Conservation (phyloP, 2,888 invertebrate species). For the Campaea margaritaria region DNA sequence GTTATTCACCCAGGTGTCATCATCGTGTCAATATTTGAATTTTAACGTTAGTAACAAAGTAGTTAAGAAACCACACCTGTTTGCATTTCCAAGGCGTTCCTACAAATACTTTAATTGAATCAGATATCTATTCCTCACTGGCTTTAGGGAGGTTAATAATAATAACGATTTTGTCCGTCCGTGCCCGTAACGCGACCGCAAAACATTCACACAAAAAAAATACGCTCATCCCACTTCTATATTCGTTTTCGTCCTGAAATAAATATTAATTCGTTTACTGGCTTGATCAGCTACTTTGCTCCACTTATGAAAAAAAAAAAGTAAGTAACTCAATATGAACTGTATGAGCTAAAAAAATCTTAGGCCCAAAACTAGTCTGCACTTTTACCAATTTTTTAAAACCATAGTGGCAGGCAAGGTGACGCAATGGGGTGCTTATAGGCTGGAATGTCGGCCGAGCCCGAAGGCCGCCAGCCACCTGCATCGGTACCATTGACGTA, state of each 20-base stretch:
- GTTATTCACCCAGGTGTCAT: conserved; percentile 16
- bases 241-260: too few species aligned
- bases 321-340: not conserved
- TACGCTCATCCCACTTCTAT: too few species aligned
- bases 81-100: too few species aligned
- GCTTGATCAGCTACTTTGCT: too few species aligned
- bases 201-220: too few species aligned
- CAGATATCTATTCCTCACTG: too few species aligned
- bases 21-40: conserved; percentile 3
- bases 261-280: too few species aligned
- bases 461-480: conserved; percentile 41
- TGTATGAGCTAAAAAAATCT: not conserved
- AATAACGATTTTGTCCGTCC: too few species aligned
- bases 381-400: conserved; percentile 12
- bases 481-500: conserved; percentile 20
- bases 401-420: conserved; percentile 5
- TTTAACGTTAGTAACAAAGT: not conserved
- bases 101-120: too few species aligned
- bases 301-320: too few species aligned
- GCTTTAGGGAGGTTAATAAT: too few species aligned
- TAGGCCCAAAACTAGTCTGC: not conserved
- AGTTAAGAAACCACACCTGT: not conserved
- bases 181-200: too few species aligned
- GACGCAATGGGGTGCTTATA: conserved; percentile 28
- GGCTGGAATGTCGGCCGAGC: conserved; percentile 29